phyloP scores from a whole-genome alignment of 2,888 invertebrate genomes.

The Pyralis farinalis region DNA sequence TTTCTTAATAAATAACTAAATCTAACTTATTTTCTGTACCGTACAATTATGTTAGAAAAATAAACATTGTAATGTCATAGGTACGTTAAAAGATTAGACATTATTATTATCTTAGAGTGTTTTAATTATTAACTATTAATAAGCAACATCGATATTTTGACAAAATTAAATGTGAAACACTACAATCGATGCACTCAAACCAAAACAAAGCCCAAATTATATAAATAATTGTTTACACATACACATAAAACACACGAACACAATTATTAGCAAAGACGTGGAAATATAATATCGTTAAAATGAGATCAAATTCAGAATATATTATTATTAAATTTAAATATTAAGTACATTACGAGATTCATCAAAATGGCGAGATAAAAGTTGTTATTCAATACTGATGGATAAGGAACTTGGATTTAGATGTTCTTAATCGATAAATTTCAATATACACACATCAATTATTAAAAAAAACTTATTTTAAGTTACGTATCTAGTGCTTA shows the following conservation, averaged over 20 bases:
- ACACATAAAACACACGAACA: slow-evolving; percentile 20
- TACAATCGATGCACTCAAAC: not conserved
- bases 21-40: not conserved
- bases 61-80: not conserved
- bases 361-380: slow-evolving; percentile 48
- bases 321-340: slow-evolving; percentile 34
- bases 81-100: not conserved
- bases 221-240: slow-evolving; percentile 24
- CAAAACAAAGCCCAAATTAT: not conserved
- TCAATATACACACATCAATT: slow-evolving; percentile 12
- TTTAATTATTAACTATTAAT: not conserved
- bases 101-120: not conserved
- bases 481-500: slow-evolving; percentile 4
- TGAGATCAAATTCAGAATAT: slow-evolving; percentile 25
- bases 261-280: slow-evolving; percentile 10
- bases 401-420: slow-evolving; percentile 49
- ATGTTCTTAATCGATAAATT: slow-evolving; percentile 34
- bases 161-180: not conserved
- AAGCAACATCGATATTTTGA: not conserved
- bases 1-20: not conserved
- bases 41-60: not conserved
- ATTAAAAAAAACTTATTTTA: not conserved
- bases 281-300: slow-evolving; percentile 21
- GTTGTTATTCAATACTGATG: slow-evolving; percentile 48
- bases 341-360: slow-evolving; percentile 48